phyloP scores from a whole-genome alignment of 2,797 vertebrate genomes.

The Trematocara caparti region DNA sequence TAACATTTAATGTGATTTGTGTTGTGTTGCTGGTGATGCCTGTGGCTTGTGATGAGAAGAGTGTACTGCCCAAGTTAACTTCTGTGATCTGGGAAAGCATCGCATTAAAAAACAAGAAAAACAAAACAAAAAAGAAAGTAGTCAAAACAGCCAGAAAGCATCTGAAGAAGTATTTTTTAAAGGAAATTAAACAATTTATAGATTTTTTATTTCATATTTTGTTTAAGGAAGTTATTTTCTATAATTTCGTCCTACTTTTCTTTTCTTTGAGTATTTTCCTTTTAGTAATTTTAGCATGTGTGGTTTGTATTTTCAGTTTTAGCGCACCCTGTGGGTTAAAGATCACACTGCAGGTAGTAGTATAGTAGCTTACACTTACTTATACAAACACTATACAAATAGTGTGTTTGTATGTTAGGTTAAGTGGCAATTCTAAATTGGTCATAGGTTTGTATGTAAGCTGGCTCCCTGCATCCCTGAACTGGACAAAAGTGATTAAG shows the following conservation, averaged over 20 bases:
- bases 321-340: neutral
- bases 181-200: neutral
- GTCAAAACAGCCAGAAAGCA: neutral
- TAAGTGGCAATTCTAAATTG: neutral
- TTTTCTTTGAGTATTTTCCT: neutral
- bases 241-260: neutral
- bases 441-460: neutral
- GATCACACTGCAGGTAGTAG: neutral
- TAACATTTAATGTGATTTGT: neutral
- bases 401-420: neutral
- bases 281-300: neutral
- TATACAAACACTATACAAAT: too few relatives aligned
- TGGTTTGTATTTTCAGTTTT: neutral
- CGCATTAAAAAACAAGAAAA: neutral
- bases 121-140: too few relatives aligned
- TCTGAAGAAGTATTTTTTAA: neutral
- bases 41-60: neutral
- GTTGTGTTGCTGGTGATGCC: constrained; percentile 14
- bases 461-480: neutral
- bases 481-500: neutral
- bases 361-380: neutral
- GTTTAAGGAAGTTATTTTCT: neutral
- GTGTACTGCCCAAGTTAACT: neutral
- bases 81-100: neutral
- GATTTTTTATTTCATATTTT: neutral